Conservation (phyloP, 1,140 invertebrate genomes). For the Papilio polyxenes region DNA sequence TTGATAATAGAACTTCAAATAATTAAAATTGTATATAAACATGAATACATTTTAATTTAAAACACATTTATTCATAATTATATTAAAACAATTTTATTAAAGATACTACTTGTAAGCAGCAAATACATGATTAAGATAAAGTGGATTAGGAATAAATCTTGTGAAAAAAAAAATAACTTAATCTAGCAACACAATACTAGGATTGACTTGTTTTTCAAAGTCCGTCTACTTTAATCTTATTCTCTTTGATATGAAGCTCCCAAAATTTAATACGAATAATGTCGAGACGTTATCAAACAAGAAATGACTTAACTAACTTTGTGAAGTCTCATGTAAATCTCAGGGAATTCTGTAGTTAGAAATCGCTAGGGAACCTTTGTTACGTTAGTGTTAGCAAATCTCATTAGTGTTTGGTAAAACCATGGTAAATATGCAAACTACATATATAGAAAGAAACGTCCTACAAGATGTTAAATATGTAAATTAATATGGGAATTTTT, state of each 20-base stretch:
- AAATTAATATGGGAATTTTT: too few relatives aligned
- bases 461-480: not conserved
- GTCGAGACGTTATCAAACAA: not conserved
- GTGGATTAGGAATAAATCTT: too few relatives aligned
- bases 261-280: not conserved
- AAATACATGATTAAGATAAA: too few relatives aligned
- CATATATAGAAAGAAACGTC: not conserved
- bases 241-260: not conserved
- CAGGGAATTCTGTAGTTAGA: conserved; percentile 61
- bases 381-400: conserved; percentile 33
- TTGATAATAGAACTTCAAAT: not conserved
- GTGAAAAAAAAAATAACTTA: too few relatives aligned
- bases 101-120: too few relatives aligned
- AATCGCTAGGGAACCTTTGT: conserved; percentile 56
- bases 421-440: not conserved
- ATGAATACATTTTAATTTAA: too few relatives aligned
- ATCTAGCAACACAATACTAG: not conserved
- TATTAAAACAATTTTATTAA: too few relatives aligned
- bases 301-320: not conserved
- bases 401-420: not conserved
- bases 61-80: too few relatives aligned
- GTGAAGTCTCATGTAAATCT: not conserved
- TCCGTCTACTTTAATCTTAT: not conserved
- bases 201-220: not conserved
- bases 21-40: too few relatives aligned